Evolutionary conservation across 2,113 vertebrate species (phyloP), one percentile per base, ranked within the genome.

Genomic region (Grantiella picta): DNA sequence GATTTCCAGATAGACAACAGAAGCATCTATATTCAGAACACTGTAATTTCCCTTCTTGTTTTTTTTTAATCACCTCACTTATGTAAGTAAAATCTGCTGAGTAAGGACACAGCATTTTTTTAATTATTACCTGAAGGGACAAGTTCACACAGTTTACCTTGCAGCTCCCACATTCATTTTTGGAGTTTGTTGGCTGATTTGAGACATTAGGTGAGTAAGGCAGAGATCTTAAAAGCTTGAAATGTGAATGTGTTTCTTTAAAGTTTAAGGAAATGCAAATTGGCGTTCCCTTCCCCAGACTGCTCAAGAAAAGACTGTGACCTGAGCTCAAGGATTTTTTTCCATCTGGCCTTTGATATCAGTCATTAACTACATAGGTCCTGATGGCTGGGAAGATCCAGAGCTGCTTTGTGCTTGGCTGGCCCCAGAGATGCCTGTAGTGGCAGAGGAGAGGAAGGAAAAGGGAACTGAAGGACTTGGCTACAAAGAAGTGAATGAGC

Each of bases 301-400:
- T 78, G 45, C 35, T 92, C 21, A 68, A 42, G 52, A 66, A 71
- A 73, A 78, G 21, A 6, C 75, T 82, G 14, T 47, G 66, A 57
- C 42, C 54, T 33, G 47, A 93, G 11, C n/a, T 53, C 12, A 27
- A 38, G 52, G 27, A 5, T 40, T 77, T 38, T 56, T 79, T 60
- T 42, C 3, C 0, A 2, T 82, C 40, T 63, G 13, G 3, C 31
- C 22, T 78, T 57, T 3, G 4, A 2, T 75, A 61, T 56, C 36
- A 25, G 3, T 61, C 31, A 7, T 53, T 86, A 38, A 69, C 36
- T 35, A 9, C 0, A 0, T 29, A 12, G 6, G 27, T 81, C 19
- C 49, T 49, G 59, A 15, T 60, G 9, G 49, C 27, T 83, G 77
- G 77, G 59, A 42, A 72, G 44, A 3, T 86, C 44, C 0, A 3